Evolutionary conservation across 2,888 invertebrate species (phyloP), one percentile per base, ranked within the genome.

Genomic region (Gisinianus flammeolus): DNA sequence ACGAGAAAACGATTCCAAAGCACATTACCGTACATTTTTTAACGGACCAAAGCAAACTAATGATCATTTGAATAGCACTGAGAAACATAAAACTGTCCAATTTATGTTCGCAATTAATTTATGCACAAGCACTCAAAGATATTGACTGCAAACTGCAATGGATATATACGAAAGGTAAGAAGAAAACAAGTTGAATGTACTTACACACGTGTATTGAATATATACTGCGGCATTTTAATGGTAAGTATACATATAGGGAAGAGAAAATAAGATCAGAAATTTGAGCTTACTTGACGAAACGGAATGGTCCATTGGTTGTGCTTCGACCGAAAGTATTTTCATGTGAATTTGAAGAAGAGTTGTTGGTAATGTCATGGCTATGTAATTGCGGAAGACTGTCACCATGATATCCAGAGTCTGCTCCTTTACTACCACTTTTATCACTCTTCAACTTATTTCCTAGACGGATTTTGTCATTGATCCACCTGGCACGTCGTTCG

Each of bases 401-500:
- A 54, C 52, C 69, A 8, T 56, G 24, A 31, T 56, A 71, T 8
- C 71, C 71, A 1, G 71, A 71, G n/a, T 71, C 71, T 2, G 30
- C 35, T 22, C 33, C 33, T 5, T 33, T 24, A 33, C 68, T 68
- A 22, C 19, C 16, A 30, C 56, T 54, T 19, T 56, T 70, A 2
- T 54, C 22, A n/a, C 44, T 52, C 44, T 30, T 54, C 28, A n/a
- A 16, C 2, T 31, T 30, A 28, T 54, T 71, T 2, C 56, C 71
- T 3, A 56, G 12, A 0, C 56, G 71, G 30, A 79, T 79, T 73
- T 79, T 79, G 19, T 77, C 77, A 30, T 72, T 71, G 6, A 79
- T 8, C 79, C 79, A 79, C 56, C 68, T 67, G 6, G 77, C 66
- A 22, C 79, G 62, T 8, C 77, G 56, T 26, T 79, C 58, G 71